Evolutionary conservation across 2,888 invertebrate genomes (phyloP).

Genomic region (Terebella lapidaria): DNA sequence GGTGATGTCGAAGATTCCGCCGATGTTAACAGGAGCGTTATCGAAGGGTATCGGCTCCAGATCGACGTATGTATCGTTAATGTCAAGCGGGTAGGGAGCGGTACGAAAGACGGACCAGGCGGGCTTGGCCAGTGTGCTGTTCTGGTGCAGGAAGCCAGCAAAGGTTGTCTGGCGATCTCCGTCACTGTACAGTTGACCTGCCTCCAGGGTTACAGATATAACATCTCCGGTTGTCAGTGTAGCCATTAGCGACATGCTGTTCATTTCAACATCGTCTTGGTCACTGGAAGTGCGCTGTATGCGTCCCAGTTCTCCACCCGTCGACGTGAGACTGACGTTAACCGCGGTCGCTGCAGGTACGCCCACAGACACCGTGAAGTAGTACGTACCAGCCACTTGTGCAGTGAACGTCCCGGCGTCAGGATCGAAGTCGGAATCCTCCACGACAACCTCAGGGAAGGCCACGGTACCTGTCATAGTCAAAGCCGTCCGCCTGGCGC

Average conservation of each 20-base stretch:
- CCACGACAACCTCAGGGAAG: no score
- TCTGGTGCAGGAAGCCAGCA: neutral
- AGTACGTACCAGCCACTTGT: slow-evolving; percentile 1
- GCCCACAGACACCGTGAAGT: neutral
- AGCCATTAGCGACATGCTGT: neutral
- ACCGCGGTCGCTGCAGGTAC: neutral
- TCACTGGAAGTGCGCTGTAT: neutral
- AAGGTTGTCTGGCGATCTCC: neutral
- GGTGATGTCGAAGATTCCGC: neutral
- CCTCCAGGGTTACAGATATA: no score
- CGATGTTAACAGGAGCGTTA: neutral
- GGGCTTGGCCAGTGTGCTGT: neutral
- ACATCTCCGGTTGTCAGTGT: no score
- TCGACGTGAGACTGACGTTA: neutral
- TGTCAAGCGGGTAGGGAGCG: neutral
- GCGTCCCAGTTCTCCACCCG: no score
- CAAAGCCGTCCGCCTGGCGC: no score
- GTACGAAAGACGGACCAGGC: neutral
- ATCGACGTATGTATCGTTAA: neutral
- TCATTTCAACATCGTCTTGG: neutral
- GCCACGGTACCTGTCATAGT: no score
- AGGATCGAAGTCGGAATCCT: no score
- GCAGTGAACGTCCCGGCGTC: no score
- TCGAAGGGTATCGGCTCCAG: neutral
- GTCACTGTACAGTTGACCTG: neutral